Percentiles rank a stretch among this genome's conserved stretches.
Evolutionary conservation across 2,888 invertebrate species (phyloP).

Genomic region (Agrochola macilenta): DNA sequence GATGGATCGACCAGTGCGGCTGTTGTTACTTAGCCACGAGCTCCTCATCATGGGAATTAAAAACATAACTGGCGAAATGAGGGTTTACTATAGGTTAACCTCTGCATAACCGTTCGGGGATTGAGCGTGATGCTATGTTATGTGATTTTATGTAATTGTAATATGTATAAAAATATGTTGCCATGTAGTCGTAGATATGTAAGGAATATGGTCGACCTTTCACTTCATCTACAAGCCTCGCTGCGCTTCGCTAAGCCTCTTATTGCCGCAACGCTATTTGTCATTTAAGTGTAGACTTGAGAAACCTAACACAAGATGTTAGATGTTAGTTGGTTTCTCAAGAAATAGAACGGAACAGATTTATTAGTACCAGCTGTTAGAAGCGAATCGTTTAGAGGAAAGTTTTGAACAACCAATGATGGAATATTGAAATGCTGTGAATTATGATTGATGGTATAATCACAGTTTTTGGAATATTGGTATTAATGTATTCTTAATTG

Average conservation of each 20-base stretch:
- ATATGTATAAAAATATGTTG: background rate
- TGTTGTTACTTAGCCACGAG: too few relatives aligned
- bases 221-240: slow-evolving; percentile 55
- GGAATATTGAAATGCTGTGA: background rate
- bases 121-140: too few relatives aligned
- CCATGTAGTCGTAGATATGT: background rate
- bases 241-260: slow-evolving; percentile 72
- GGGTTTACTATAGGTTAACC: too few relatives aligned
- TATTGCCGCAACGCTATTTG: slow-evolving; percentile 72
- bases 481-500: background rate
- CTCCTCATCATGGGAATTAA: too few relatives aligned
- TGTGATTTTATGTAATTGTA: too few relatives aligned
- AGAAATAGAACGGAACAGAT: slow-evolving; percentile 17
- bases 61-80: too few relatives aligned
- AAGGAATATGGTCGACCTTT: slow-evolving; percentile 37
- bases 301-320: slow-evolving; percentile 8
- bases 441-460: background rate
- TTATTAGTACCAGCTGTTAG: background rate
- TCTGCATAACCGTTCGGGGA: too few relatives aligned
- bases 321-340: slow-evolving; percentile 26
- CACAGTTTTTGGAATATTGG: background rate
- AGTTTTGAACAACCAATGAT: background rate
- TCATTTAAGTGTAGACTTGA: slow-evolving; percentile 65
- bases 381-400: background rate
- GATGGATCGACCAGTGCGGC: too few relatives aligned